Evolutionary conservation across 2,797 vertebrate genomes (phyloP), one percentile per base, ranked within the genome.

Genomic region (Manis pentadactyla): DNA sequence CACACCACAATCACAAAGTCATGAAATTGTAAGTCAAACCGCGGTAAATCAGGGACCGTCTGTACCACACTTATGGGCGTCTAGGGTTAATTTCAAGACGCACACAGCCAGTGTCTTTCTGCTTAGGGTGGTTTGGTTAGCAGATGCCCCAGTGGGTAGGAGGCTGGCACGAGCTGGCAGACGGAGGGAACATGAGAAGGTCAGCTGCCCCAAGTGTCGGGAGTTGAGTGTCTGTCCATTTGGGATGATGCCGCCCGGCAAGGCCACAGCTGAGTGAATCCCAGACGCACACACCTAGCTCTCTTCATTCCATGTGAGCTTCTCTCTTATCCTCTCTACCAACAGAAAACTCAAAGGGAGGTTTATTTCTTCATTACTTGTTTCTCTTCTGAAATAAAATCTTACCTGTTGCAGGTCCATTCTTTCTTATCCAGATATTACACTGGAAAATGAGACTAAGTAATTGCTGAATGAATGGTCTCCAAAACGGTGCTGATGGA

Each of bases 21-120:
- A 10, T 46, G 46, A 46, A 46, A 46, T 46, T 46, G 11, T 46
- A 46, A 12, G 46, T 46, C 46, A 46, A 46, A 46, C 46, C 46
- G 12, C 12, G 46, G 46, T 10, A 46, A 46, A 46, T 46, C 46
- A 46, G 46, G 46, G 11, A 46, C 46, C 46, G 12, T 46, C 46
- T 46, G 46, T 46, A 46, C 46, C 46, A 61, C 23, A 74, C 55
- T 87, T 92, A 39, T 78, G 95, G 81, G 31, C 15, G 85, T 86
- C 34, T 89, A 34, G 71, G 46, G 7, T 88, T 89, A 57, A 86
- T 89, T 96, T 82, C 15, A 89, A 92, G 49, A 77, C 49, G 87
- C 15, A 29, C 12, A 57, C 68, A 68, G 63, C 68, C 68, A 77
- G 51, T 77, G 29, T 71, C 49, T 81, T 94, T 25, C 34, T 68